A percentile compares a stretch with the other conserved stretches of the same genome.
Conservation (phyloP, 1,140 invertebrate genomes). For the Elysia chlorotica region DNA sequence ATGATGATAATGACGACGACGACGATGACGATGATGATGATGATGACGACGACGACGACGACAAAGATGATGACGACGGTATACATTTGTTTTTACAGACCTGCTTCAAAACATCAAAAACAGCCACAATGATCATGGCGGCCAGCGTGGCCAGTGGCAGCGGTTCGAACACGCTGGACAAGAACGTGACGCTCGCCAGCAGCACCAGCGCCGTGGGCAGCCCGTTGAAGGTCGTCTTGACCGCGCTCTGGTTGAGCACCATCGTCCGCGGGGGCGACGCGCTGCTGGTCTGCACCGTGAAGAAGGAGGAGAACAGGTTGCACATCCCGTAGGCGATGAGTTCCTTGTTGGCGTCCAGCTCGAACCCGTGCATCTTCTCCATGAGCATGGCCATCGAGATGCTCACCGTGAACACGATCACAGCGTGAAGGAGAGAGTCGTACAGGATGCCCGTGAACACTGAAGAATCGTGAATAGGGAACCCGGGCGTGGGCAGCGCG, state of each 20-base stretch:
- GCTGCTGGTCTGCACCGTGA: constrained; percentile 43
- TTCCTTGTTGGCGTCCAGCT: constrained; percentile 63
- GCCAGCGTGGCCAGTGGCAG: constrained; percentile 59
- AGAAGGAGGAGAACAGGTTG: constrained; percentile 62
- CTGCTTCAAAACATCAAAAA: constrained; percentile 68
- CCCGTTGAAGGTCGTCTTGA: constrained; percentile 42
- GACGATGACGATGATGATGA: not conserved
- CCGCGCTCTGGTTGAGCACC: constrained; percentile 36
- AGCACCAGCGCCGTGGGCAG: constrained; percentile 60
- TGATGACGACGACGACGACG: not conserved
- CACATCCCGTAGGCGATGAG: constrained; percentile 64
- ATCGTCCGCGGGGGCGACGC: constrained; percentile 83
- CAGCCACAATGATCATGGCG: constrained; percentile 52
- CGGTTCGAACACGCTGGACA: constrained; percentile 56
- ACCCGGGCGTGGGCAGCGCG: constrained; percentile 15
- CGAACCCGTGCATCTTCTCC: constrained; percentile 53
- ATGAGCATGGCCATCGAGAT: constrained; percentile 49
- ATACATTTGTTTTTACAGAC: too few relatives aligned
- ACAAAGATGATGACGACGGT: not conserved
- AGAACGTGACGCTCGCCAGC: constrained; percentile 61
- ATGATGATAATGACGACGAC: not conserved
- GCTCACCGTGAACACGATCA: constrained; percentile 22
- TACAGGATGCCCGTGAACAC: constrained; percentile 8
- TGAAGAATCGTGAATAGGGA: constrained; percentile 19
- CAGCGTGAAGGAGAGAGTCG: constrained; percentile 18